Base-by-base conservation (phyloP, 2,888 invertebrate species). In the Synergus japonicus region DNA sequence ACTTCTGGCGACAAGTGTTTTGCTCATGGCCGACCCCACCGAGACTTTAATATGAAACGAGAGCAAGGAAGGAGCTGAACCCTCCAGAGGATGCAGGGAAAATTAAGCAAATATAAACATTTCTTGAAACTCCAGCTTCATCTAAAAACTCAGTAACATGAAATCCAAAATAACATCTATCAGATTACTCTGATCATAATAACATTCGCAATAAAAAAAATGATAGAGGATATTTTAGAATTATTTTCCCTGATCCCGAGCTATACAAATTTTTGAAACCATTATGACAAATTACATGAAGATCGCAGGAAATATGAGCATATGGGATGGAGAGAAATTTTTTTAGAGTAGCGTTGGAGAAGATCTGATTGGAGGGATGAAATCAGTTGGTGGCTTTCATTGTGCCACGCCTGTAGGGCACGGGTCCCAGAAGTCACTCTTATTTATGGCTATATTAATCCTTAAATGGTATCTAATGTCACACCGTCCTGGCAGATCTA, bases 371-470 rank as follows among this genome's bases (percentile, higher is more conserved):
- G 76, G 43, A 76, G 76, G 58, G 63, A 76, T 76, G 64, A 76
- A 63, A 37, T 64, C 60, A 76, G 76, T 63, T 63, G 58, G 78
- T 73, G 77, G 81, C 82, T 87, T 85, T 85, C 82, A 86, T 86
- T 85, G 85, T 85, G 69, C 76, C 80, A 64, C n/a, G 64, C 41
- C 63, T 63, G 76, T 49, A 78, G 54, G 46, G 65, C 66, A 80
- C 84, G 81, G 83, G 83, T 80, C 82, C 85, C 86, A 86, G 85
- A 84, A 90, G 88, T 88, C 88, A 88, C 84, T 84, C 87, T 89
- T 91, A 92, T 92, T 92, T 92, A 92, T 92, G 90, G 90, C 91
- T 91, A 90, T 92, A 92, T 92, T 92, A 92, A 92, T 92, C 91
- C 91, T 92, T 92, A 92, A 92, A 92, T 91, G 90, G 90, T 91